phyloP scores from a whole-genome alignment of 2,888 invertebrate genomes.

The Brenthis daphne region DNA sequence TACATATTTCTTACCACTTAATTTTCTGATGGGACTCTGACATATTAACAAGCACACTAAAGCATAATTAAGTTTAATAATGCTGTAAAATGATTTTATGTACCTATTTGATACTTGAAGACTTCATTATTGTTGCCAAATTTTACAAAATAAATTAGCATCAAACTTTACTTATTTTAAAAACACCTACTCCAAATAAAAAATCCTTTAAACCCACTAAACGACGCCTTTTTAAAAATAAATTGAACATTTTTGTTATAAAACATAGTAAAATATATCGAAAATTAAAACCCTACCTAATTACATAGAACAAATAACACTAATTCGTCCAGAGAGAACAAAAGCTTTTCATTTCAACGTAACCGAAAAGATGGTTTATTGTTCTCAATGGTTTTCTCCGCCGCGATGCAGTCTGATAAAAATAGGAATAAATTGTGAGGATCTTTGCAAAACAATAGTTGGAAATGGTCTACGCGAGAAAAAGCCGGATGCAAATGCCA shows the following conservation, averaged over 20 bases:
- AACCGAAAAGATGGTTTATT: constrained; percentile 67
- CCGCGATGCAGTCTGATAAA: constrained; percentile 69
- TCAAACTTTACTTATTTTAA: no score
- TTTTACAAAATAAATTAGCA: no score
- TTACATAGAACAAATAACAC: constrained; percentile 43
- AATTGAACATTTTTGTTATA: not conserved
- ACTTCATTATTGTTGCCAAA: no score
- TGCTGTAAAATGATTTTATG: no score
- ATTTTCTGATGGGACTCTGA: no score
- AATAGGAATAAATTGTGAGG: constrained; percentile 79
- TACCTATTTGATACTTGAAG: no score
- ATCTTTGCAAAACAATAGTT: constrained; percentile 82
- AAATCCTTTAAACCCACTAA: no score
- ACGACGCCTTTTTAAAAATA: no score
- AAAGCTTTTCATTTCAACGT: constrained; percentile 61
- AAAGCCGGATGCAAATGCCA: constrained; percentile 82
- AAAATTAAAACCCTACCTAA: constrained; percentile 33
- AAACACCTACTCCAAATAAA: no score
- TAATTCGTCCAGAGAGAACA: constrained; percentile 53
- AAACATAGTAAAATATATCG: constrained; percentile 11
- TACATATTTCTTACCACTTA: no score
- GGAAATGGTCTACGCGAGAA: constrained; percentile 80
- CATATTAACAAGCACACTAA: no score
- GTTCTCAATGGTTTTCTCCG: constrained; percentile 68
- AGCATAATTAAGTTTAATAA: no score